A percentile compares a stretch with the other conserved stretches of the same genome.
These are phyloP conservation scores for Trissonchulus latispiculum DNA, from an alignment of 2,888 invertebrate genomes.

Conservation along the genomic window DNA sequence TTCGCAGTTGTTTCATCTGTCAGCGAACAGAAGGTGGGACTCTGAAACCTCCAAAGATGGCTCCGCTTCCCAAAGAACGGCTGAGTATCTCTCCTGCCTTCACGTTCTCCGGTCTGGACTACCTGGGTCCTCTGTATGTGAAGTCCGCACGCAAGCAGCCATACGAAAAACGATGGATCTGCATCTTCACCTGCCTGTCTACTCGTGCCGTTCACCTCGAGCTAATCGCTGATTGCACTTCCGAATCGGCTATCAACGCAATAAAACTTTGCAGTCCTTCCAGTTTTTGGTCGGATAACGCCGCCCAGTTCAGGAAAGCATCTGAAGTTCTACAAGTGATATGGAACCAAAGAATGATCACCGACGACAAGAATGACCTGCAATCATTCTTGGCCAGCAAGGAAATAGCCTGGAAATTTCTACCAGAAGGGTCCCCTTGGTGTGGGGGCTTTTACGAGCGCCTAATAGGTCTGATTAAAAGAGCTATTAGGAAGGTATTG, in stretches of 20 bases:
- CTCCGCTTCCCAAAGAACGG: slow-evolving; percentile 19
- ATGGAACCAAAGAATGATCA: too few relatives aligned
- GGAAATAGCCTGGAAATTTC: too few relatives aligned
- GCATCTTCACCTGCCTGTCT: slow-evolving; percentile 44
- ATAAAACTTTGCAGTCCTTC: too few relatives aligned
- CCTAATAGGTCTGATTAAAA: too few relatives aligned
- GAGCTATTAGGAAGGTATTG: too few relatives aligned
- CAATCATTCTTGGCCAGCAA: too few relatives aligned
- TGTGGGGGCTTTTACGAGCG: too few relatives aligned
- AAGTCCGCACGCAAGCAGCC: slow-evolving; percentile 30
- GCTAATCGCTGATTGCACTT: slow-evolving; percentile 35
- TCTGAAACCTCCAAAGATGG: slow-evolving; percentile 19
- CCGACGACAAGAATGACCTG: too few relatives aligned
- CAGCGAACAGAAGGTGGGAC: slow-evolving; percentile 12
- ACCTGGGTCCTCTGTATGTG: slow-evolving; percentile 43
- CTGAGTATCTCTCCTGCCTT: slow-evolving; percentile 16
- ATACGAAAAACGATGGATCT: slow-evolving; percentile 36
- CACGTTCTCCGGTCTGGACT: slow-evolving; percentile 38
- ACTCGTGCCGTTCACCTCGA: slow-evolving; percentile 45
- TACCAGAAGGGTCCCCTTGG: too few relatives aligned
- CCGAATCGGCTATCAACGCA: slow-evolving; percentile 37
- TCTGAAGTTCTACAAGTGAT: too few relatives aligned
- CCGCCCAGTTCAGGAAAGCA: too few relatives aligned
- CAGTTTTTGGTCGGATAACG: too few relatives aligned
- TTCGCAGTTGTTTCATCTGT: slow-evolving; percentile 18